Evolutionary conservation across 2,888 invertebrate genomes (phyloP).

Genomic region (Nebria salina): DNA sequence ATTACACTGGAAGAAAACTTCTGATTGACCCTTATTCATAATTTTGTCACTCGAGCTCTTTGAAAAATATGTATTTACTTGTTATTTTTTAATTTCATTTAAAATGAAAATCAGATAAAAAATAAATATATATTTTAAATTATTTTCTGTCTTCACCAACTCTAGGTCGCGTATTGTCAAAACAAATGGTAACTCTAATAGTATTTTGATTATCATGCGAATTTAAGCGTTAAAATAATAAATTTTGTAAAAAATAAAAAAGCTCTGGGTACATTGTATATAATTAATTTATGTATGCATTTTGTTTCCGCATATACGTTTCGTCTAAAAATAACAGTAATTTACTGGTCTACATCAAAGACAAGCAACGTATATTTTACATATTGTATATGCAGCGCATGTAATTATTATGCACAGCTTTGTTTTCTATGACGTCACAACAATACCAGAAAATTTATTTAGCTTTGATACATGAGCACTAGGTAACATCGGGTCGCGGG

Average conservation of each 20-base stretch:
- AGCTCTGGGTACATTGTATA: too few species aligned
- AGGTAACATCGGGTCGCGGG: not conserved
- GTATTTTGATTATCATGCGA: too few species aligned
- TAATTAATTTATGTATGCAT: not conserved
- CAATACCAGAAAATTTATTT: not conserved
- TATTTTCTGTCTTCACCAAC: too few species aligned
- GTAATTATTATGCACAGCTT: not conserved
- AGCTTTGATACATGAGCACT: not conserved
- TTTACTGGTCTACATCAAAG: not conserved
- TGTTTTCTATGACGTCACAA: not conserved
- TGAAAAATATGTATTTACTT: not conserved
- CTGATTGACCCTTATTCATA: constrained; percentile 30
- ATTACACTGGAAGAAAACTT: constrained; percentile 42
- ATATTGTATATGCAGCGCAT: not conserved
- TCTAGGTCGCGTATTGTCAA: too few species aligned
- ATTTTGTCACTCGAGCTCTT: not conserved
- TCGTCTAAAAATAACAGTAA: not conserved
- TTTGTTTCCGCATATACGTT: not conserved
- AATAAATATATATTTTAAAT: not conserved
- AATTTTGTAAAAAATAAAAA: too few species aligned
- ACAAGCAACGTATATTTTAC: not conserved
- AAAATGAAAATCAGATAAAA: not conserved
- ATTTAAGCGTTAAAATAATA: too few species aligned
- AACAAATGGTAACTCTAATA: too few species aligned
- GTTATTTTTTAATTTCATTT: not conserved